A percentile compares a stretch with the other conserved stretches of the same genome.
phyloP scores from a whole-genome alignment of 2,888 invertebrate genomes.

The Choreutis nemorana region DNA sequence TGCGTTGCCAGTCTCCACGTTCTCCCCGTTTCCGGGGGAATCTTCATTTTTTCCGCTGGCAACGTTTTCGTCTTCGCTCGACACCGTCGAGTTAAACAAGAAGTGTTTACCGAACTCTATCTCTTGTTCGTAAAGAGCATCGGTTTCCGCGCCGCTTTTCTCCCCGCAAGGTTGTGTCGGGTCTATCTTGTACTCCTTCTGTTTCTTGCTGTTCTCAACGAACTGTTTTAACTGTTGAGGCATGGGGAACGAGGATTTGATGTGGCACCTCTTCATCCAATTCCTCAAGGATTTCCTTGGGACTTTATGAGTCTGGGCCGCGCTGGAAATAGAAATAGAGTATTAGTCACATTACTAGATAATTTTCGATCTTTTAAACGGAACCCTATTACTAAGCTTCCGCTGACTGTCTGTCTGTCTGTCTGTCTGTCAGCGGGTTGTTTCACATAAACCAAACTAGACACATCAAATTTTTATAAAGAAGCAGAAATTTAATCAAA shows the following conservation, averaged over 20 bases:
- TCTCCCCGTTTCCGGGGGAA: conserved; percentile 12
- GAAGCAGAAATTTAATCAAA: too few relatives aligned
- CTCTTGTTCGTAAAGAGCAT: conserved; percentile 25
- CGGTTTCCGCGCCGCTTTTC: conserved; percentile 26
- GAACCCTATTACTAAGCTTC: too few relatives aligned
- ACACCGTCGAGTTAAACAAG: conserved; percentile 25
- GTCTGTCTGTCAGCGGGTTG: too few relatives aligned
- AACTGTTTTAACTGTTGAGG: conserved; percentile 65
- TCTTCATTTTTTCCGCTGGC: conserved; percentile 18
- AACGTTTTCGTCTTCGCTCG: conserved; percentile 40
- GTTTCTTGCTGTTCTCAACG: conserved; percentile 61
- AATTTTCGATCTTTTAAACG: too few relatives aligned
- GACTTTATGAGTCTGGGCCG: conserved; percentile 67
- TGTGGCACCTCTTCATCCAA: conserved; percentile 70
- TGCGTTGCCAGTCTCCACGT: conserved; percentile 21
- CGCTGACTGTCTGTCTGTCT: too few relatives aligned
- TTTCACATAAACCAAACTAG: too few relatives aligned
- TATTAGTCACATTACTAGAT: too few relatives aligned
- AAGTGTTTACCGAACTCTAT: conserved; percentile 55
- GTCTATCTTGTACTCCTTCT: conserved; percentile 39
- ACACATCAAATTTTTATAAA: too few relatives aligned
- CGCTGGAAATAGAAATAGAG: conserved; percentile 37
- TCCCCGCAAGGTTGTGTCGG: conserved; percentile 15
- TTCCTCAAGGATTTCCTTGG: conserved; percentile 68
- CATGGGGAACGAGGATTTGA: conserved; percentile 68